Percentiles rank a stretch among this genome's conserved stretches.
Conservation (phyloP, 1,140 invertebrate genomes). For the Neodiprion lecontei region DNA sequence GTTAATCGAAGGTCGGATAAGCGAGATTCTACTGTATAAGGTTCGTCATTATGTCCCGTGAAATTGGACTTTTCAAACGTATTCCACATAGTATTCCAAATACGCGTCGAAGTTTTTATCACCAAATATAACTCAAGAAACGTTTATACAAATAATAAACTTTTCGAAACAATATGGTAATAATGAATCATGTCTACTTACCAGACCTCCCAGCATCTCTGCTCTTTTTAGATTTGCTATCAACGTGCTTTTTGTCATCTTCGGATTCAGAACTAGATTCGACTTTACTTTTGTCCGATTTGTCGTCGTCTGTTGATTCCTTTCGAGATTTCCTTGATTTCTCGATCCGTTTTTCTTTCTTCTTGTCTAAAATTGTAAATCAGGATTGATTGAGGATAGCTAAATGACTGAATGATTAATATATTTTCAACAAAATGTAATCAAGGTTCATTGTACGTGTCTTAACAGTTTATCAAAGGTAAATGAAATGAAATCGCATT, state of each 20-base stretch:
- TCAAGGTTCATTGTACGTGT: too few species aligned
- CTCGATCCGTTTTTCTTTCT: slow-evolving; percentile 55
- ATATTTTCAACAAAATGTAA: too few species aligned
- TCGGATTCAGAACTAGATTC: slow-evolving; percentile 55
- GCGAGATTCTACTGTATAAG: too few species aligned
- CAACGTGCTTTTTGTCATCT: slow-evolving; percentile 45
- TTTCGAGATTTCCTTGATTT: slow-evolving; percentile 51
- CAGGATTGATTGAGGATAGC: not conserved
- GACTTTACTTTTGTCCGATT: slow-evolving; percentile 52
- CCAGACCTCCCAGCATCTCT: slow-evolving; percentile 45
- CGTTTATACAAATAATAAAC: slow-evolving; percentile 19
- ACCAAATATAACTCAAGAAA: not conserved
- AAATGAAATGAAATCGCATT: too few species aligned
- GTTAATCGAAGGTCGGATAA: too few species aligned
- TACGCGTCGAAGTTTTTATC: not conserved
- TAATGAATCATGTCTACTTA: slow-evolving; percentile 27
- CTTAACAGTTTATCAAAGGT: too few species aligned
- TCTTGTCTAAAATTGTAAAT: slow-evolving; percentile 44
- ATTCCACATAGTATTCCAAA: too few species aligned
- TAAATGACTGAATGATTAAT: too few species aligned
- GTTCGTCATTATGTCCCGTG: too few species aligned
- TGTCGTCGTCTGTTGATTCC: slow-evolving; percentile 54
- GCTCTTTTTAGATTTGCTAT: slow-evolving; percentile 46
- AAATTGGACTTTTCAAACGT: too few species aligned
- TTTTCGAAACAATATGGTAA: not conserved